Evolutionary conservation across 2,113 vertebrate species (phyloP), one percentile per base, ranked within the genome.

Genomic region (Tenebrosternarchus preto): DNA sequence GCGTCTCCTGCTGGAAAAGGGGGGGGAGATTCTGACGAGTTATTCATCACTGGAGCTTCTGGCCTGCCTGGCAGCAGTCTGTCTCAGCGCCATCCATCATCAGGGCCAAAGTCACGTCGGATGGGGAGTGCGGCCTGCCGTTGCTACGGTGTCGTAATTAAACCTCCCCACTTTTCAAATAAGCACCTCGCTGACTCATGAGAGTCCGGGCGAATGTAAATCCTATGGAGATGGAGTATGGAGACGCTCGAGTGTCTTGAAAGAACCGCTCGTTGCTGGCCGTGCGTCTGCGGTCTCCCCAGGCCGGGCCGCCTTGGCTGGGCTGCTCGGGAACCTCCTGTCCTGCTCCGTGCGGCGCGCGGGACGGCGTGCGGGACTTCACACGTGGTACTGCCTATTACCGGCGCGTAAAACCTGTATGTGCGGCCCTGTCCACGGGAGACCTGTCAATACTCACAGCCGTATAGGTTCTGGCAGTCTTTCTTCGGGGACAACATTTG

Each of bases 401-500:
- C 53, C 69, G 76, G 50, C 39, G 61, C 73, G 90, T 91, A 95
- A 94, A n/a, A 94, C 93, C 94, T 93, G 93, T 87, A 92, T 92
- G 92, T 94, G 91, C 91, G 33, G 36, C 61, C 31, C 59, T 92
- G 92, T 95, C 93, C 95, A 95, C 94, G 87, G 93, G 95, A 98
- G 95, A 96, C 95, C 91, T 94, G 95, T 97, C 96, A 97, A 95
- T 95, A 95, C 89, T 86, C 89, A 83, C 91, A 95, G 92, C 92
- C 88, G 90, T 95, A 95, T 94, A 95, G 94, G 91, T 93, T 91
- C 89, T 96, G 96, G 95, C 97, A 97, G 95, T 92, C 91, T 93
- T 95, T 95, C 95, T 96, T 94, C 92, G 89, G 96, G 96, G 96
- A 97, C 94, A 94, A 93, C 94, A 94, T 95, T 96, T 96, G 94